phyloP scores from a whole-genome alignment of 2,797 vertebrate genomes.

The Clarias fuscus region DNA sequence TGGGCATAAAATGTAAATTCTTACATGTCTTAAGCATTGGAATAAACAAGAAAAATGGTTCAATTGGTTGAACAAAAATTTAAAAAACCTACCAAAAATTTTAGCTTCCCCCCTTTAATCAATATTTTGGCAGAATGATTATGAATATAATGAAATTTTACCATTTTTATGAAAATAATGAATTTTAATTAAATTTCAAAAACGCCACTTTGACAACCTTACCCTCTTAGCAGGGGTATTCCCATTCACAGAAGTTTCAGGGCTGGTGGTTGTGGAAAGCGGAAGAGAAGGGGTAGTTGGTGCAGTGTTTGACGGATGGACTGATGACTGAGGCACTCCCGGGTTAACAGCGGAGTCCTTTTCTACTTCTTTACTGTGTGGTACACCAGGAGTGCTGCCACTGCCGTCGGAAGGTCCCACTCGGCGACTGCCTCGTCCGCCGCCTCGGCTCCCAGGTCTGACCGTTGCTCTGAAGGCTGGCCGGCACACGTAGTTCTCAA shows the following conservation, averaged over 20 bases:
- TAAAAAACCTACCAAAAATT: constrained; percentile 2
- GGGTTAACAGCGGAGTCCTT: constrained; percentile 66
- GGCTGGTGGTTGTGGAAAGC: constrained; percentile 56
- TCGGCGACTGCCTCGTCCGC: constrained; percentile 67
- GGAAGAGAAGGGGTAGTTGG: constrained; percentile 55
- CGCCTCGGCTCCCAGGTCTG: constrained; percentile 71
- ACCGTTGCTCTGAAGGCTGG: constrained; percentile 93
- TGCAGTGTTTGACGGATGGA: constrained; percentile 54
- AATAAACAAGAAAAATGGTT: neutral
- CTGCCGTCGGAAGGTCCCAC: constrained; percentile 57
- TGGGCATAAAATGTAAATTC: neutral
- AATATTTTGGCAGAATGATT: constrained; percentile 18
- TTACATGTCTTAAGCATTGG: neutral
- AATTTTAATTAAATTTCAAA: too few relatives aligned
- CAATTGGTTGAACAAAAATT: neutral
- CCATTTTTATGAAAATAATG: too few relatives aligned
- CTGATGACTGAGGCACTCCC: constrained; percentile 31
- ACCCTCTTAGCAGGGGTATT: constrained; percentile 74
- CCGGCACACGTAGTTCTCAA: constrained; percentile 97
- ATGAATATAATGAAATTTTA: too few relatives aligned
- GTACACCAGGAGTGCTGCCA: constrained; percentile 63
- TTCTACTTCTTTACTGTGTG: constrained; percentile 68
- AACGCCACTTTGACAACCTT: constrained; percentile 48
- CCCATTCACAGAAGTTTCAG: constrained; percentile 71
- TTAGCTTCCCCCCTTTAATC: constrained; percentile 30